Base-by-base conservation (phyloP, 2,113 vertebrate genomes). In the Callionymus lyra region DNA sequence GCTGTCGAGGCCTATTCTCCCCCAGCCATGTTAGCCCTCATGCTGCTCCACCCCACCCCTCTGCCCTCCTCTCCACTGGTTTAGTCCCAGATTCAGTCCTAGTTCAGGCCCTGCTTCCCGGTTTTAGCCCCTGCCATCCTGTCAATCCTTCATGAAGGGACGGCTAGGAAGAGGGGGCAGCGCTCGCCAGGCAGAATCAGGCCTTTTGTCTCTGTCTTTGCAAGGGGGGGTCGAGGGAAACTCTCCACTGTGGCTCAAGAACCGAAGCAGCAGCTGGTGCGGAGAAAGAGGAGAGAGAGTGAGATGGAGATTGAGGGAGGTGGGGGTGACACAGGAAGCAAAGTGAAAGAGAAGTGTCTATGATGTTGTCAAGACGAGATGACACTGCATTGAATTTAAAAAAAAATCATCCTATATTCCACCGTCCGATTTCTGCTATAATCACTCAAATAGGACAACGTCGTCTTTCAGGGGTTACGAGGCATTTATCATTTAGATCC, bases 141-240 rank as follows among this genome's bases (percentile, higher is more conserved):
- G 54, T 54, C 3, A 35, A 50, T 53, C 6, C 41, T 69, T 51
- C 63, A 63, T 70, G 66, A 61, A 68, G 65, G 66, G 61, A 74
- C 9, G 48, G 72, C 42, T 54, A 52, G 73, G 69, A 59, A 57
- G 52, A 72, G 74, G 74, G 79, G 80, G 73, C 81, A 82, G 76
- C 77, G 74, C 80, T 82, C 71, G 75, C 79, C 76, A 72, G 71
- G 65, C 69, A n/a, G 61, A 80, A 77, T 62, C 77, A 70, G 84
- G 84, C 83, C 82, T 83, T 84, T 86, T 85, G 83, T 85, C 67
- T 86, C 45, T 60, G 73, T 54, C 51, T 41, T 62, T 62, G 68
- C 37, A 53, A 67, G 62, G 63, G 72, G 73, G 10, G 19, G 27
- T 33, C 16, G 32, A 32, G 41, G 27, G 60, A 62, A 71, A 67